A percentile compares a stretch with the other conserved stretches of the same genome.
These are phyloP conservation scores for Dryococelus australis DNA, from an alignment of 2,888 invertebrate genomes.

Conservation along the genomic window DNA sequence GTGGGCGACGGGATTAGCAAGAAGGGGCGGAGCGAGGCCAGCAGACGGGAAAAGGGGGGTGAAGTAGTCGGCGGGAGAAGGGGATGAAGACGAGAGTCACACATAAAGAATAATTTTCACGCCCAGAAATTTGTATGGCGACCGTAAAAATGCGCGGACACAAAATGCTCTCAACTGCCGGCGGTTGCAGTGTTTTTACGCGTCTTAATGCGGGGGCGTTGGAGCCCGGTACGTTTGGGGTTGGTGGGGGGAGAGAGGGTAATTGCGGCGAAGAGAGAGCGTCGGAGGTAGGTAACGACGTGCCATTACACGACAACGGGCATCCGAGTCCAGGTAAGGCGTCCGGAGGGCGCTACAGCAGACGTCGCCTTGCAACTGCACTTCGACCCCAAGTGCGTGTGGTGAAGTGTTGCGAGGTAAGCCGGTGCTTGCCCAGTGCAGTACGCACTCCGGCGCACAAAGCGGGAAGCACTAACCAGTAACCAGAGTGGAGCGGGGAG, in stretches of 20 bases:
- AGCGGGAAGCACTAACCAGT: too few species aligned
- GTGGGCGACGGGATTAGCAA: too few species aligned
- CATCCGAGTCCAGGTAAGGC: too few species aligned
- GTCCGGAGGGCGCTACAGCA: too few species aligned
- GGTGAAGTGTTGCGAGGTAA: too few species aligned
- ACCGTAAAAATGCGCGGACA: constrained; percentile 37
- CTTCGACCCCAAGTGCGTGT: too few species aligned
- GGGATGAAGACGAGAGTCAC: background rate
- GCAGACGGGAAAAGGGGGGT: background rate
- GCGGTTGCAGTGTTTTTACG: constrained; percentile 33
- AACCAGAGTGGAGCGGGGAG: too few species aligned
- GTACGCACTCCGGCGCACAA: too few species aligned
- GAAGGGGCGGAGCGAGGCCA: too few species aligned
- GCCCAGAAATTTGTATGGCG: constrained; percentile 25
- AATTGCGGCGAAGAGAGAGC: background rate
- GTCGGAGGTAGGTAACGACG: background rate
- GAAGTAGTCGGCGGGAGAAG: background rate
- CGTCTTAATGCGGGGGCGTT: constrained; percentile 4
- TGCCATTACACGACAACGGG: too few species aligned
- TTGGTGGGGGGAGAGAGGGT: background rate
- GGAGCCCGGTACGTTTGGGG: background rate
- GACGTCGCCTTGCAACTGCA: too few species aligned
- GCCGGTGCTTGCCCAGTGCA: too few species aligned
- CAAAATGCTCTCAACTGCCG: constrained; percentile 46
- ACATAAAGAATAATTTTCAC: background rate